Base-by-base conservation (phyloP, 2,113 vertebrate species). In the Corydoras maculifer region DNA sequence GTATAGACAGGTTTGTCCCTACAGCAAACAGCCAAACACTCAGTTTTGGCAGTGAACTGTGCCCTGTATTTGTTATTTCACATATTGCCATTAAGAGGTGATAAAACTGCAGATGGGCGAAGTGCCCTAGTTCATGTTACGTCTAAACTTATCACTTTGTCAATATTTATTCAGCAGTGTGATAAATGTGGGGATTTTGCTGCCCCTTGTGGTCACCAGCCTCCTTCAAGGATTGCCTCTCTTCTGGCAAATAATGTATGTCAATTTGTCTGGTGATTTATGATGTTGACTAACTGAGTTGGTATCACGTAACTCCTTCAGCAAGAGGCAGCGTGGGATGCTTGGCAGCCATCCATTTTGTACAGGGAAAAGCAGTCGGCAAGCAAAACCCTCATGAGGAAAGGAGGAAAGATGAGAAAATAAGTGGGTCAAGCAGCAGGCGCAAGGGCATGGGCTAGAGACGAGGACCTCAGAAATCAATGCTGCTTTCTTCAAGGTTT, bases 401-500 rank as follows among this genome's bases (percentile, higher is more conserved):
- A 85, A 85, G 79, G 75, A 77, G 83, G 87, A 89, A 90, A 88
- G 86, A 90, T 88, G 90, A 90, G 88, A 89, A 88, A 88, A 91
- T 91, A 90, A 91, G 90, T 91, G 89, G 89, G 89, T 89, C 87
- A 88, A 85, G 86, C 83, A 77, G 75, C 49, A 82, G 84, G 83
- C 77, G 43, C 82, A 82, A 88, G 86, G 86, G 86, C 81, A 84
- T 77, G 66, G 68, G 75, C 65, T 79, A 75, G 75, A 61, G 15
- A 83, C 83, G 80, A 86, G 77, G 81, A 86, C 84, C 82, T 73
- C 55, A 80, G 81, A 86, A 89, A 90, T 90, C 89, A 86, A 90
- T 91, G 87, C 81, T 60, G 79, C 76, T 80, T 83, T 84, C 81
- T 72, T 74, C 58, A 59, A 77, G 58, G 69, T n/a, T 75, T 68